A percentile compares a stretch with the other conserved stretches of the same genome.
These are phyloP conservation scores for Apistogramma diplotaenia DNA, from an alignment of 2,113 vertebrate species.

Conservation along the genomic window DNA sequence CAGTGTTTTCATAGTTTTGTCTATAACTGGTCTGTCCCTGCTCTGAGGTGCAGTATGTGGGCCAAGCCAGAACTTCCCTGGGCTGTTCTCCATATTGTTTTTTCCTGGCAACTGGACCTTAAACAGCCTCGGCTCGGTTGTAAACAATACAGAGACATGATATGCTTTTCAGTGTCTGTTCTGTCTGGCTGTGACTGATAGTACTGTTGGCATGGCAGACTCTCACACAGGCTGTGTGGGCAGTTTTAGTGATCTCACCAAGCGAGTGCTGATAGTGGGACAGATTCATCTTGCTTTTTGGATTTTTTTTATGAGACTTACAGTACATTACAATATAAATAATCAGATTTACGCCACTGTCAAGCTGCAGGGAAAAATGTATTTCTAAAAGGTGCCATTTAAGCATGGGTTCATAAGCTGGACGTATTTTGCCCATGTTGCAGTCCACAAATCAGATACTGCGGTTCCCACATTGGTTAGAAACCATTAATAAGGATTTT, in stretches of 20 bases:
- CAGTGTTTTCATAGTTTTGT: not conserved
- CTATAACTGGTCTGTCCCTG: not conserved
- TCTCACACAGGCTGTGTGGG: not conserved
- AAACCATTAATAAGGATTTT: not conserved
- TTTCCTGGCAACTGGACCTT: slow-evolving; percentile 18
- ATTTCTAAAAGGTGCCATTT: not conserved
- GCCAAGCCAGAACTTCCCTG: not conserved
- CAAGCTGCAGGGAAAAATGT: not conserved
- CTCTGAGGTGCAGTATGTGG: not conserved
- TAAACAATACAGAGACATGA: slow-evolving; percentile 20
- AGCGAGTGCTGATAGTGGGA: not conserved
- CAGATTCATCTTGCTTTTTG: not conserved
- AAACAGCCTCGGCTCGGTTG: not conserved
- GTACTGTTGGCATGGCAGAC: not conserved
- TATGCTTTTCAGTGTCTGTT: not conserved
- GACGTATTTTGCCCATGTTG: not conserved
- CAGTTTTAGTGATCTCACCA: not conserved
- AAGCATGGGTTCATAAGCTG: not conserved
- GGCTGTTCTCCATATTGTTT: slow-evolving; percentile 22
- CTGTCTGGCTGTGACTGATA: not conserved
- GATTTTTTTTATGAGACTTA: not conserved
- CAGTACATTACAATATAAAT: not conserved
- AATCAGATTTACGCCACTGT: not conserved
- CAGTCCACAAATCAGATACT: not conserved
- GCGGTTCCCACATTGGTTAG: not conserved